Conservation (phyloP, 2,113 vertebrate genomes). For the Salvelinus alpinus region DNA sequence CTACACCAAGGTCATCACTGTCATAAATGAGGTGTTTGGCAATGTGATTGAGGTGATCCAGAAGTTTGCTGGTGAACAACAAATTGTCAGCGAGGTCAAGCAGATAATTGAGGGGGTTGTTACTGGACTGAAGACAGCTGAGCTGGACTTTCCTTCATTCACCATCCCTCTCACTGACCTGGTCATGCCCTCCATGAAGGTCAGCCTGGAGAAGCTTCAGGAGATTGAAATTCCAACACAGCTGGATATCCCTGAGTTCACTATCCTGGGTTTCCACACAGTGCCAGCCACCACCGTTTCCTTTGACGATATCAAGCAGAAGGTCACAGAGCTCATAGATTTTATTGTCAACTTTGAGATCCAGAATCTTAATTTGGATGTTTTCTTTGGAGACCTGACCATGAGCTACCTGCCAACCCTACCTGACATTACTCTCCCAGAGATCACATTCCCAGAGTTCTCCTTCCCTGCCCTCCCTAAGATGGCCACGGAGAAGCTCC, state of each 20-base stretch:
- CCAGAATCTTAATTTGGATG: conserved; percentile 66
- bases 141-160: conserved; percentile 79
- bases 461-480: conserved; percentile 77
- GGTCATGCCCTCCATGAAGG: conserved; percentile 73
- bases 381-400: conserved; percentile 75
- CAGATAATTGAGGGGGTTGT: conserved; percentile 52
- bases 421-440: conserved; percentile 70
- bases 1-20: conserved; percentile 55
- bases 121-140: conserved; percentile 69
- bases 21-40: conserved; percentile 58
- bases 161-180: conserved; percentile 85
- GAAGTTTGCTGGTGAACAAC: conserved; percentile 42
- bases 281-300: conserved; percentile 82
- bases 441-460: conserved; percentile 75
- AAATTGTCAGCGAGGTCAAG: conserved; percentile 45
- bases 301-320: conserved; percentile 79
- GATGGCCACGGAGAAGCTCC: conserved; percentile 68
- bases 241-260: conserved; percentile 83
- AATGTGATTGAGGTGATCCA: conserved; percentile 52
- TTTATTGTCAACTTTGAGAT: conserved; percentile 78
- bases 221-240: conserved; percentile 76
- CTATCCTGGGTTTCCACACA: conserved; percentile 72
- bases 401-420: conserved; percentile 67
- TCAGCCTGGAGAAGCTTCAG: conserved; percentile 74
- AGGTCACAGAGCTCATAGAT: conserved; percentile 75